These are phyloP conservation scores for Brachypodius melanocephalos DNA, from an alignment of 2,113 vertebrate genomes.

Conservation along the genomic window DNA sequence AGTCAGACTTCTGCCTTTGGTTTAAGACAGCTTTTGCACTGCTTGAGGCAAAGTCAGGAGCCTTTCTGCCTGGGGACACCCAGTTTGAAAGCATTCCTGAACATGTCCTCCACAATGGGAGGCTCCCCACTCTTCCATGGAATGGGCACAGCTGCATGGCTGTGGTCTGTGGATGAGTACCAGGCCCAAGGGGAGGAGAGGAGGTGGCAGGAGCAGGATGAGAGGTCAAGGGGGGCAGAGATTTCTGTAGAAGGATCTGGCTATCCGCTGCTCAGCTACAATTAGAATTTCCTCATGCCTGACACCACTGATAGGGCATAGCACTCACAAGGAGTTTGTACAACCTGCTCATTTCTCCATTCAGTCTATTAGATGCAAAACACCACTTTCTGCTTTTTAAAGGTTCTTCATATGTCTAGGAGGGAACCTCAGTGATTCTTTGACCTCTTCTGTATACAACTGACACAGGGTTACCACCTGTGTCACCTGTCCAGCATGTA, in stretches of 20 bases:
- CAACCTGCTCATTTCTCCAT: not conserved
- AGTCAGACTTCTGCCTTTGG: not conserved
- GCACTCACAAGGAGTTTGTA: not conserved
- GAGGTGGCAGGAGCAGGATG: not conserved
- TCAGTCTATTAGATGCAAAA: not conserved
- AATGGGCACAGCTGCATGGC: not conserved
- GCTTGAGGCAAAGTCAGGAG: not conserved
- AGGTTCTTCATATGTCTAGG: not conserved
- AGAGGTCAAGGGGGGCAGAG: not conserved
- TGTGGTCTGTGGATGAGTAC: not conserved
- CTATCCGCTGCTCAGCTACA: not conserved
- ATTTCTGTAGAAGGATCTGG: not conserved
- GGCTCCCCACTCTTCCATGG: not conserved
- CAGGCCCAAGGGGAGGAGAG: not conserved
- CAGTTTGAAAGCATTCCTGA: not conserved
- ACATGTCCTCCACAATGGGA: fast-evolving
- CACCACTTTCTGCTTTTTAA: not conserved
- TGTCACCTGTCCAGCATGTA: not conserved
- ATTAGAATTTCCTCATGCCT: not conserved
- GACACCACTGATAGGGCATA: not conserved
- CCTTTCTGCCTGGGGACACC: not conserved
- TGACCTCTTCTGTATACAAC: not conserved
- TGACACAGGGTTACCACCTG: not conserved
- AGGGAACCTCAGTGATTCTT: not conserved
- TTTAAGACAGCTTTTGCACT: not conserved